Conservation (phyloP, 2,113 vertebrate species). For the Pseudopodoces humilis region DNA sequence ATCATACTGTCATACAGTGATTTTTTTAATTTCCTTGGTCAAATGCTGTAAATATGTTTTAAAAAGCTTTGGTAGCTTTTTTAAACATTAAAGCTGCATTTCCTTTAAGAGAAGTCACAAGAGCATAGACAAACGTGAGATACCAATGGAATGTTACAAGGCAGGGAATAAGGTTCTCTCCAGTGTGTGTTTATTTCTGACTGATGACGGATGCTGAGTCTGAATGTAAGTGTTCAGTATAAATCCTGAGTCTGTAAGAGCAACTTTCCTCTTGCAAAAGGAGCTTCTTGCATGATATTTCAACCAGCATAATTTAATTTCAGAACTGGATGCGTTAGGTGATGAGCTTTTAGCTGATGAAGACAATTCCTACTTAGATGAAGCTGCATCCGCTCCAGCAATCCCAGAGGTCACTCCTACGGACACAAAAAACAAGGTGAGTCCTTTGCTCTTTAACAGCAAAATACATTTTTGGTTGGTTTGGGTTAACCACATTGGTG, state of each 20-base stretch:
- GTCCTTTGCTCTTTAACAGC: neutral
- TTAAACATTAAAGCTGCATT: neutral
- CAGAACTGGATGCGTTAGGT: slow-evolving; percentile 93
- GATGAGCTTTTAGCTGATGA: slow-evolving; percentile 94
- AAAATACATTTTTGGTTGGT: neutral
- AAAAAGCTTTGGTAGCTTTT: neutral
- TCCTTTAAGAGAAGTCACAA: neutral
- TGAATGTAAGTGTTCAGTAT: neutral
- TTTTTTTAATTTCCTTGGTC: neutral
- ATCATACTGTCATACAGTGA: neutral
- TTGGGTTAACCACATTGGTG: neutral
- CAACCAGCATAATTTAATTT: neutral
- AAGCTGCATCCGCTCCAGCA: slow-evolving; percentile 88
- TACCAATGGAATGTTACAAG: neutral
- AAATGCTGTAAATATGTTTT: neutral
- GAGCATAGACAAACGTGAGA: neutral
- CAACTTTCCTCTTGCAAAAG: neutral
- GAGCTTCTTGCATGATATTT: neutral
- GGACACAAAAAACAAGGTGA: slow-evolving; percentile 89
- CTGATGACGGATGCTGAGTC: neutral
- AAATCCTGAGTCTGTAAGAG: neutral
- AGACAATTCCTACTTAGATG: slow-evolving; percentile 95
- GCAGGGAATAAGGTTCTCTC: neutral
- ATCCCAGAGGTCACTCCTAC: slow-evolving; percentile 91
- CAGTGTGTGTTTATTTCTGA: neutral